Evolutionary conservation across 2,113 vertebrate species (phyloP), one percentile per base, ranked within the genome.

Genomic region (Sinocyclocheilus anshuiensis): DNA sequence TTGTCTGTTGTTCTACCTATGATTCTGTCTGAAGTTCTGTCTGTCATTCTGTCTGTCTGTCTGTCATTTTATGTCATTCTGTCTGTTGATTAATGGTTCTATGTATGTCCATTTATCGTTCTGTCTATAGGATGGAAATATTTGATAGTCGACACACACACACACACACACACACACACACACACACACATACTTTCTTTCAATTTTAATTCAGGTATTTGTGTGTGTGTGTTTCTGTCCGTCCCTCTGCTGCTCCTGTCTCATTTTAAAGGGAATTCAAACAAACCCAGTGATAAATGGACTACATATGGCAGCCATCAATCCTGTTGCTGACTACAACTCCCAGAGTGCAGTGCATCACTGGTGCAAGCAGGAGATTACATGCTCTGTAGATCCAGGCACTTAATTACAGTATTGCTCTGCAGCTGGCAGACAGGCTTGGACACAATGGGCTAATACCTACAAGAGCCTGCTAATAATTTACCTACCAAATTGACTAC

Each of bases 291-390:
- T 75, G 79, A 81, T 82, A 81, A 82, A 86, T 82, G 79, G 69
- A 82, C 85, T 75, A 83, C 79, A 77, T 86, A 82, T 86, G 85
- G 84, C 76, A 78, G 42, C 84, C 84, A 85, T 85, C 75, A 85
- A 78, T 85, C 84, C 84, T 85, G 42, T 69, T 29, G 11, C 74
- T 69, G 84, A 85, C 84, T 85, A 85, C 84, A 85, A 77, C 84
- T 85, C 84, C 84, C 84, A 85, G 42, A 67, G 84, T 69, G 75
- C 75, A 85, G n/a, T 29, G 61, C 75, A 78, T 78, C 84, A 85
- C 16, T 69, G 84, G 84, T 78, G 75, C 61, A 69, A 78, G 84
- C 84, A 78, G 75, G 75, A 85, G 84, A 85, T 85, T 85, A 85
- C 84, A 85, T 78, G 84, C 75, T 85, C 84, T 85, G 75, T 69